Percentiles rank a stretch among this genome's conserved stretches.
Conservation (phyloP, 2,113 vertebrate genomes). For the Casuarius casuarius region DNA sequence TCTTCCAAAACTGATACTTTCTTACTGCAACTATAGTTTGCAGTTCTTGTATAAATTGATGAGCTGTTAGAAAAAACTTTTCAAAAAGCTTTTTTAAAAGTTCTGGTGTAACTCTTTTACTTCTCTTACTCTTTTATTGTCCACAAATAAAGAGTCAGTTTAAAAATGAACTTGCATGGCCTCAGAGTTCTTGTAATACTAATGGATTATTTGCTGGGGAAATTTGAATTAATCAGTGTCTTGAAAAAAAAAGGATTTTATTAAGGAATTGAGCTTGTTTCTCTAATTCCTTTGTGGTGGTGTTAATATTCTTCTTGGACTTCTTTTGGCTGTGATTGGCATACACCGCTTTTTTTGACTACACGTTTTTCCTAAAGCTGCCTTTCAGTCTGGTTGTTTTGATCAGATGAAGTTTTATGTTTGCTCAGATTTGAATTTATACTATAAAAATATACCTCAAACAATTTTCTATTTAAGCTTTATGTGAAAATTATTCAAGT, state of each 20-base stretch:
- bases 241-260: neutral
- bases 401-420: neutral
- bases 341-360: rapidly evolving
- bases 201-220: neutral
- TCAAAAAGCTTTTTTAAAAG: neutral
- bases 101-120: neutral
- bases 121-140: neutral
- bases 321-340: neutral
- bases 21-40: neutral
- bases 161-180: neutral
- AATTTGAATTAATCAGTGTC: neutral
- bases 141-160: neutral
- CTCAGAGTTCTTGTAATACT: neutral
- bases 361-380: neutral
- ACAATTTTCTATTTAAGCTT: neutral
- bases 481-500: neutral
- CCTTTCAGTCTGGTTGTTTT: neutral
- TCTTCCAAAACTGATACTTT: neutral
- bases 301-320: neutral
- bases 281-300: neutral
- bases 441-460: neutral
- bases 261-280: neutral
- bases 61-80: neutral
- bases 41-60: neutral
- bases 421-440: neutral